Base-by-base conservation (phyloP, 2,888 invertebrate genomes). In the Zaprionus obscuricornis region DNA sequence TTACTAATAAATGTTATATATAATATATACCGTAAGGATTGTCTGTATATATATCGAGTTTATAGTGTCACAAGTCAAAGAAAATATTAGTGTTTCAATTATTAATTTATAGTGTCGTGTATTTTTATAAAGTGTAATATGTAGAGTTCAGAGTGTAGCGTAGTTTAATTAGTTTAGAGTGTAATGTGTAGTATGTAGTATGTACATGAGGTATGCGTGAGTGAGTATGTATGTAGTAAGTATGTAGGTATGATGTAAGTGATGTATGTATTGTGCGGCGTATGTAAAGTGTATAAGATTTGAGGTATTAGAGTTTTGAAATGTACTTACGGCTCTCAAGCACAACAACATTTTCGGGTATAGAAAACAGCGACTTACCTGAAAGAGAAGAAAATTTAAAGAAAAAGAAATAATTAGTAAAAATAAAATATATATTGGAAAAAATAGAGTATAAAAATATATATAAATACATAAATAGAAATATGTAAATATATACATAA, bases 321-420 rank as follows among this genome's bases (percentile, higher is more conserved):
- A 84, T 82, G 85, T 82, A 82, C 81, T 82, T 82, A 82, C 81
- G 81, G 81, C 81, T 85, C 68, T 82, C 81, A 70, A 82, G 85
- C 83, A 82, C 68, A 85, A 85, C 85, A 85, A 81, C 85, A 85
- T 82, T 82, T 82, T 81, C 85, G 72, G 83, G 83, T 73, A 81
- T 82, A 82, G 85, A 82, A 85, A 81, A 81, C 85, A 82, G 81
- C 81, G 81, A 82, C 81, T 82, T 82, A 82, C 81, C 81, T 82
- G 64, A 1, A 82, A 68, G 37, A 49, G 10, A 68, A 37, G 22
- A 45, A 55, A 47, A n/a, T n/a, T n/a, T n/a, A n/a, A 36, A 58
- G 40, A 42, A 45, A 56, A 58, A 40, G 46, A 49, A 10, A 10
- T 5, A 22, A 18, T 66, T 62, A 60, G 36, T 52, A n/a, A n/a